Base-by-base conservation (phyloP, 30 jellyfish, hydroid and myxozoan species). In the Aurelia coerulea region DNA sequence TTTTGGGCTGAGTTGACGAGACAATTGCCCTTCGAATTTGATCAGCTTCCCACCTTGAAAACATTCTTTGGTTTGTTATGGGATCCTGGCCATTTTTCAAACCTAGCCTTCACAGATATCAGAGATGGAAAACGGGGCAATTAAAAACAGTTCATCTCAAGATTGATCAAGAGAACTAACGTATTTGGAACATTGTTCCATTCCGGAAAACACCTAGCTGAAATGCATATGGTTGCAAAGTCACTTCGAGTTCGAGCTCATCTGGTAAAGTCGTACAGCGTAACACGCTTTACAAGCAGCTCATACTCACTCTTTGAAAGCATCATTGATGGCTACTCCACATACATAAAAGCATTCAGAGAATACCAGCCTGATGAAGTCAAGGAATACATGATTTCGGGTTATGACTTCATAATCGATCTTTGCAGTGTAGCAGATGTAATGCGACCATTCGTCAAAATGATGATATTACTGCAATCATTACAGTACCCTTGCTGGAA, bases 1-100 rank as follows among this genome's bases (percentile, higher is more conserved):
- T 73, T 73, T 73, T 73, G 68, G 83, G 79, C 79, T 68, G 83
- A 73, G 83, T 73, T 17, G 33, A 14, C 17, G 17, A 73, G 41
- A 41, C 83, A 73, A 15, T 73, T 73, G 83, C 56, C 78, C 15
- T 67, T 67, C 15, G 78, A 73, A 3, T 42, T 73, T 52, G 83
- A 73, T 41, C 68, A 73, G 83, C 31, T n/a, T 73, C 41, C 83
- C 68, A 73, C 41, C 83, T 15, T 39, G 83, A 68, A 68, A 41
- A 73, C 42, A 73, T 73, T 73, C 69, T 73, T 39, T 73, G 83
- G 71, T 46, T 0, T 73, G 8, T 10, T 73, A 35, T 73, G 83
- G 83, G 83, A 73, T 73, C 83, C 66, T 37, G 83, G 68, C 83
- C 83, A 33, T 32, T 73, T 73, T 32, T 73, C 83, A 33, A 73